Base-by-base conservation (phyloP, 2,888 invertebrate species). In the Latrodectus hesperus region DNA sequence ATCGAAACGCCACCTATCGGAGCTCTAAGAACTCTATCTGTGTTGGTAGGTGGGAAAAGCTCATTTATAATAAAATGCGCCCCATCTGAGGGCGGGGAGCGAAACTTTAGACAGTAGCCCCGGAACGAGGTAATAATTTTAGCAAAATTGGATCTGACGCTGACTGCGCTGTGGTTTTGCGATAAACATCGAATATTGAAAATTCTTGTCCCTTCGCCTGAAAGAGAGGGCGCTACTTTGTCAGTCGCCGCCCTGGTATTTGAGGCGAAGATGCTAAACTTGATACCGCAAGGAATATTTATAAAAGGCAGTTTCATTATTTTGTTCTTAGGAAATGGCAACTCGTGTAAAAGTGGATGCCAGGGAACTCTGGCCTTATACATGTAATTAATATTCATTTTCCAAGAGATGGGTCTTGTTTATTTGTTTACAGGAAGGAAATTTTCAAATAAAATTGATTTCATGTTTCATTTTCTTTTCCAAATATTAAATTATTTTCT, bases 111-210 rank as follows among this genome's bases (percentile, higher is more conserved):
- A 81, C 71, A 65, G 65, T 65, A 12, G 38, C 38, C 14, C 38
- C n/a, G 49, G 10, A n/a, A 12, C 49, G 17, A 26, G n/a, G 26
- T 3, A 71, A 72, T 78, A 80, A 70, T 71, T 68, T 81, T 67
- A 73, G 9, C 22, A 38, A 81, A 81, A 81, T 67, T 73, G 73
- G 17, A 49, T 53, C 2, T 10, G 53, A 60, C n/a, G 67, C 38
- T 51, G n/a, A 65, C n/a, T n/a, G n/a, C 49, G 38, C 70, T 38
- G 17, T 65, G 72, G 22, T n/a, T 38, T 16, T 14, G 16, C 60
- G 73, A 81, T 81, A 81, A 60, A 73, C 73, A 81, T 73, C 67
- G 81, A 60, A 81, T 73, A 67, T 81, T 81, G 73, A 81, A 60
- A 60, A 81, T 73, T 81, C 65, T 64, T 8, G 11, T 16, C 72